phyloP scores from a whole-genome alignment of 2,888 invertebrate species.

The Drosophila differens region DNA sequence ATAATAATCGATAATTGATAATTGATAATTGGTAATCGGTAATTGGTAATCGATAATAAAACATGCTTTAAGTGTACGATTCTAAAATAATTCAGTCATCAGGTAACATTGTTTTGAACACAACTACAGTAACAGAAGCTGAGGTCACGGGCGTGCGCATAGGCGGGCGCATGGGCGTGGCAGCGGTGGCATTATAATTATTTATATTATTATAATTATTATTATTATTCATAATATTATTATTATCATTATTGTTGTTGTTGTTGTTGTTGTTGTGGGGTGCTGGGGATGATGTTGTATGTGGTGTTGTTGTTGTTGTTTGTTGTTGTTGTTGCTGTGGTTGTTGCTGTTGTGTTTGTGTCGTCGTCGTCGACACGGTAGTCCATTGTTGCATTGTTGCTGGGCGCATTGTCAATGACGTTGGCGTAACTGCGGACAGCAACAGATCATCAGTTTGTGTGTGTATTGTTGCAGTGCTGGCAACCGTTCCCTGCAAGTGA shows the following conservation, averaged over 20 bases:
- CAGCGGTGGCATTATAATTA: constrained; percentile 57
- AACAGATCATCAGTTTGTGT: constrained; percentile 84
- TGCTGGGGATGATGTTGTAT: constrained; percentile 46
- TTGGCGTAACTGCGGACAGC: constrained; percentile 40
- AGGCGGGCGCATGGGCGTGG: constrained; percentile 59
- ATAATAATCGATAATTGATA: constrained; percentile 44
- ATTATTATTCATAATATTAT: constrained; percentile 32
- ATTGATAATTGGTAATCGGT: constrained; percentile 33
- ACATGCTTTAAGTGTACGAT: constrained; percentile 78
- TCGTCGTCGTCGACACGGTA: constrained; percentile 68
- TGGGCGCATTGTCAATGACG: constrained; percentile 46
- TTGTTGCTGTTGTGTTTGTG: constrained; percentile 60
- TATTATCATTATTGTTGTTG: constrained; percentile 38
- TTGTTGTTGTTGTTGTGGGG: constrained; percentile 38
- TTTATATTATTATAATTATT: constrained; percentile 53
- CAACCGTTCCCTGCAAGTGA: constrained; percentile 32
- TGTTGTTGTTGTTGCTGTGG: constrained; percentile 38
- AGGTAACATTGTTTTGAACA: constrained; percentile 86
- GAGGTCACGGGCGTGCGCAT: constrained; percentile 71
- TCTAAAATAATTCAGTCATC: constrained; percentile 85
- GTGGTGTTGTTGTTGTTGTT: constrained; percentile 29
- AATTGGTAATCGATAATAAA: constrained; percentile 63
- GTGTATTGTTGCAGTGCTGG: constrained; percentile 82
- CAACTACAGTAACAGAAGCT: constrained; percentile 86
- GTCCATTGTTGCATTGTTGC: constrained; percentile 70